Evolutionary conservation across 64 coral and sea anemone species (phyloP).

Genomic region (Orbicella faveolata): DNA sequence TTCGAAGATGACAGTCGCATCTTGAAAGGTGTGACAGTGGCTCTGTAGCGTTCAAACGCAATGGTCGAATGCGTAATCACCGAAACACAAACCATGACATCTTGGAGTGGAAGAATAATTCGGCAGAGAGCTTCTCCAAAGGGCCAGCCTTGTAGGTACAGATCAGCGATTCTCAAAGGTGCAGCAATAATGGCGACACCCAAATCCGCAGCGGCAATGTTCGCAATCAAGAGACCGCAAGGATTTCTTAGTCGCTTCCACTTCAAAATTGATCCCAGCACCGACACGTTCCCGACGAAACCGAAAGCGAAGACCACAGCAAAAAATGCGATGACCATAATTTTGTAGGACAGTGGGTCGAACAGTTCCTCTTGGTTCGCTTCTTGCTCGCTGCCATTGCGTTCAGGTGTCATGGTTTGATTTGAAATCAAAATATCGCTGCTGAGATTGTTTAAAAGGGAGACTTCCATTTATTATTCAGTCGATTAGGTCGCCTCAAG

Average conservation of each 20-base stretch:
- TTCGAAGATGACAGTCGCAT: slow-evolving; percentile 31
- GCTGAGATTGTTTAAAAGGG: background rate
- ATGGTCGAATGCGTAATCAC: slow-evolving; percentile 79
- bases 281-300: slow-evolving; percentile 51
- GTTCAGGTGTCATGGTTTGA: slow-evolving; percentile 8
- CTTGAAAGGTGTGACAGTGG: slow-evolving; percentile 72
- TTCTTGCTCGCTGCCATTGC: background rate
- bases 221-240: slow-evolving; percentile 67
- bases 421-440: background rate
- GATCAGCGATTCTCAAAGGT: slow-evolving; percentile 78
- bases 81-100: slow-evolving; percentile 77
- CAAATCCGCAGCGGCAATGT: slow-evolving; percentile 58
- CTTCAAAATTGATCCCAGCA: slow-evolving; percentile 51
- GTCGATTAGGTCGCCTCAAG: background rate
- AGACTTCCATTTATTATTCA: slow-evolving; percentile 7
- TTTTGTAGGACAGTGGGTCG: slow-evolving; percentile 17
- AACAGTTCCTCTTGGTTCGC: background rate
- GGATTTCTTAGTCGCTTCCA: slow-evolving; percentile 61
- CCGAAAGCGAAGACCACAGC: slow-evolving; percentile 40
- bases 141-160: slow-evolving; percentile 53
- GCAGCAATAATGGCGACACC: slow-evolving; percentile 51
- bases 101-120: slow-evolving; percentile 70
- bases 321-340: slow-evolving; percentile 53
- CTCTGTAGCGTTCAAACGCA: slow-evolving; percentile 76
- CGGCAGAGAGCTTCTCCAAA: slow-evolving; percentile 74